Evolutionary conservation across 2,113 vertebrate species (phyloP).

Genomic region (Eolophus roseicapilla): DNA sequence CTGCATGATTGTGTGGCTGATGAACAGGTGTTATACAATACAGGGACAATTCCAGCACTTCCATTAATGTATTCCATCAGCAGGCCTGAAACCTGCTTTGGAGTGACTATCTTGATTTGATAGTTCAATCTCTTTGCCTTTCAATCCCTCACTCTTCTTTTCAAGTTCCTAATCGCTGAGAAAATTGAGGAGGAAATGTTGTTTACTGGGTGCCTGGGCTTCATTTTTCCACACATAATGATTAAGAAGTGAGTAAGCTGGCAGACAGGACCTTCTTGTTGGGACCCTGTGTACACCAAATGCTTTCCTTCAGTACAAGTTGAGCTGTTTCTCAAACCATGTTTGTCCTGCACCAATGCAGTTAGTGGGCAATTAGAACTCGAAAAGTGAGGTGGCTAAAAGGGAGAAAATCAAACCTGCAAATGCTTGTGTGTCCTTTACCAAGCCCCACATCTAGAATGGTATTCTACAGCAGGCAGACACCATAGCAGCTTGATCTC

Average conservation of each 20-base stretch:
- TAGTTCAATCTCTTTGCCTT: background rate
- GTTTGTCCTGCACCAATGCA: constrained; percentile 40
- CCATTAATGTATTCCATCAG: background rate
- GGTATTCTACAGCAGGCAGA: background rate
- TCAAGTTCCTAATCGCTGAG: background rate
- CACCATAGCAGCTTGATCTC: background rate
- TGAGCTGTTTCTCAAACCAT: constrained; percentile 21
- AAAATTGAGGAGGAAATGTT: background rate
- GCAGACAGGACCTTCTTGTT: background rate
- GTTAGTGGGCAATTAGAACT: constrained; percentile 48
- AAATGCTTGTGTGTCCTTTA: background rate
- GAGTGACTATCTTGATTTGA: background rate
- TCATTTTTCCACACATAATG: background rate
- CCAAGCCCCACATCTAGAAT: background rate
- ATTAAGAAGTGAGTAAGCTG: background rate
- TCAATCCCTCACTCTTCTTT: background rate
- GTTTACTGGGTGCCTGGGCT: background rate
- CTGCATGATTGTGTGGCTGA: background rate
- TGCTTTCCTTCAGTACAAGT: constrained; percentile 26
- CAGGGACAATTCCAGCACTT: background rate
- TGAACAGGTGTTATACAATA: constrained; percentile 6
- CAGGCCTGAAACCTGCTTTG: background rate
- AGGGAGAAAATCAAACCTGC: background rate
- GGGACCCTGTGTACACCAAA: background rate
- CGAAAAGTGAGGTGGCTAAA: constrained; percentile 33